phyloP scores from a whole-genome alignment of 2,113 vertebrate genomes.

The Datnioides undecimradiatus region DNA sequence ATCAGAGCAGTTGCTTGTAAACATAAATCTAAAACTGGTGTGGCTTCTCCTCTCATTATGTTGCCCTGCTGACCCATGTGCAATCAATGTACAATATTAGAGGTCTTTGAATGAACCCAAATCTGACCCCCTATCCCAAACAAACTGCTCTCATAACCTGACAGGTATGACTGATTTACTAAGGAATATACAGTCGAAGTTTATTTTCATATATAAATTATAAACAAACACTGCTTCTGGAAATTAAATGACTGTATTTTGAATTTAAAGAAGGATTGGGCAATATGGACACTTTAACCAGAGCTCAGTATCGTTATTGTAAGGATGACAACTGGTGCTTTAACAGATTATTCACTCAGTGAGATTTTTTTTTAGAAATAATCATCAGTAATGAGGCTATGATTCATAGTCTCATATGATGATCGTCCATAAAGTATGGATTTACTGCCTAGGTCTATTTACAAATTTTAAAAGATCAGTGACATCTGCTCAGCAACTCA shows the following conservation, averaged over 20 bases:
- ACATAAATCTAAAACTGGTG: constrained; percentile 12
- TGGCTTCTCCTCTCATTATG: not conserved
- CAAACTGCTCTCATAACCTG: not conserved
- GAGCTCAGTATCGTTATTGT: no score
- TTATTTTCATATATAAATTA: not conserved
- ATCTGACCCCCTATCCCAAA: not conserved
- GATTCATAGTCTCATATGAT: no score
- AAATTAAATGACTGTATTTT: not conserved
- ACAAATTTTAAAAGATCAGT: no score
- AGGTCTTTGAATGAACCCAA: constrained; percentile 7
- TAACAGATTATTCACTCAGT: no score
- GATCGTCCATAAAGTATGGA: no score
- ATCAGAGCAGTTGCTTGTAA: constrained; percentile 32
- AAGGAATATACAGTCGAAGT: not conserved
- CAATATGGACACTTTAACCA: no score
- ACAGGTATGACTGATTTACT: not conserved
- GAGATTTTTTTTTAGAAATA: no score
- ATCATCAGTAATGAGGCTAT: no score
- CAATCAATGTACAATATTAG: constrained; percentile 21
- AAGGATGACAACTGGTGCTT: no score
- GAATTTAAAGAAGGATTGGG: no score
- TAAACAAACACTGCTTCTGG: not conserved
- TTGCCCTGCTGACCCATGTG: constrained; percentile 14
- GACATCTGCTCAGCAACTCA: no score
- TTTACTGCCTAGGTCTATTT: no score